Conservation (phyloP, 2,888 invertebrate species). For the Phorcus lineatus region DNA sequence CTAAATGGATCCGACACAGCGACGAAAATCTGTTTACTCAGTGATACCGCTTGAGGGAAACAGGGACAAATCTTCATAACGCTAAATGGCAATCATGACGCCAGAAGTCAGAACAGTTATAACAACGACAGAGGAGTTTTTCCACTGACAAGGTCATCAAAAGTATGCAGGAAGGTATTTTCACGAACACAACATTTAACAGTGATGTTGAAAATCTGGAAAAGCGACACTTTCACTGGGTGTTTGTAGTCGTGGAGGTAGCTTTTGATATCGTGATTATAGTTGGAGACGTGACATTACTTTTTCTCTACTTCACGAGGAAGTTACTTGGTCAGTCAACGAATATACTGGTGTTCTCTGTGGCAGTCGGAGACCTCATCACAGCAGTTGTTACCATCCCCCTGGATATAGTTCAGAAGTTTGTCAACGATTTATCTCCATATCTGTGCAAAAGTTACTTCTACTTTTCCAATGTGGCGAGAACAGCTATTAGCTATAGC, state of each 20-base stretch:
- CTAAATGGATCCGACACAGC: too few species aligned
- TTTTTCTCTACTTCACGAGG: slow-evolving; percentile 56
- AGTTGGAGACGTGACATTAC: slow-evolving; percentile 51
- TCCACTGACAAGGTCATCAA: background rate
- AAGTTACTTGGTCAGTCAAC: slow-evolving; percentile 63
- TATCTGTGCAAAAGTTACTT: slow-evolving; percentile 58
- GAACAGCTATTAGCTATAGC: slow-evolving; percentile 37
- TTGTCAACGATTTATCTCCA: slow-evolving; percentile 41
- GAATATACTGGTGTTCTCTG: slow-evolving; percentile 66
- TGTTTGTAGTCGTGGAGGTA: slow-evolving; percentile 41
- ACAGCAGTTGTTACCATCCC: slow-evolving; percentile 52
- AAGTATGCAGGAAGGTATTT: background rate
- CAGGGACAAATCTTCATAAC: too few species aligned
- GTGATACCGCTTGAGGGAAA: too few species aligned
- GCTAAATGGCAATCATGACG: too few species aligned
- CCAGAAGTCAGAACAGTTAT: too few species aligned
- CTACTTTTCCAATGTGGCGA: slow-evolving; percentile 49
- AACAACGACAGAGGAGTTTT: too few species aligned
- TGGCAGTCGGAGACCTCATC: slow-evolving; percentile 61
- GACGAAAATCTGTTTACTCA: too few species aligned
- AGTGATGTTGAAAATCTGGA: slow-evolving; percentile 25
- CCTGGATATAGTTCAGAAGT: slow-evolving; percentile 47
- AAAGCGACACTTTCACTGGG: slow-evolving; percentile 37
- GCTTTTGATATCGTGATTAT: slow-evolving; percentile 49
- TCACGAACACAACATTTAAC: background rate